These are phyloP conservation scores for Physeter macrocephalus DNA, from an alignment of 2,113 vertebrate genomes.

Conservation along the genomic window DNA sequence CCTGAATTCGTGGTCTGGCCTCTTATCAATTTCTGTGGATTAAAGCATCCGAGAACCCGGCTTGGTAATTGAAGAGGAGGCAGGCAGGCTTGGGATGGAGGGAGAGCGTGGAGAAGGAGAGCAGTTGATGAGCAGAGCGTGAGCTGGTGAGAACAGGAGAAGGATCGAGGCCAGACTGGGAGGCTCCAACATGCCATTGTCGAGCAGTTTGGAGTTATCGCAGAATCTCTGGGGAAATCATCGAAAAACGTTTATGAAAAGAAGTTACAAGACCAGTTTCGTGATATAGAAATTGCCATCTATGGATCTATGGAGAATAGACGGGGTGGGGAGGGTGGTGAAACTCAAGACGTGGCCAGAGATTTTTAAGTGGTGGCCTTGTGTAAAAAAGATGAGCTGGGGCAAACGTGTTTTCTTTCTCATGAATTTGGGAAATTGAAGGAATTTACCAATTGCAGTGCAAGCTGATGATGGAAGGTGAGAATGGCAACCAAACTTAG, in stretches of 20 bases:
- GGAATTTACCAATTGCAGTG: neutral
- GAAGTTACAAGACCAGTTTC: neutral
- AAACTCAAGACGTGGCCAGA: neutral
- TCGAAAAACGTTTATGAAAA: neutral
- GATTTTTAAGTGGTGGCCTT: neutral
- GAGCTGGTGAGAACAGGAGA: too few relatives aligned
- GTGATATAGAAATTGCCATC: neutral
- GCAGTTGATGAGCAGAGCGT: rapidly evolving
- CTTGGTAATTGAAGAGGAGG: neutral
- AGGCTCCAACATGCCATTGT: rapidly evolving
- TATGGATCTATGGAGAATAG: neutral
- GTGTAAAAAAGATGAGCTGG: neutral
- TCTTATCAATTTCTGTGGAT: too few relatives aligned
- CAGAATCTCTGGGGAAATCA: neutral
- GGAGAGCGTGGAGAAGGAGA: neutral
- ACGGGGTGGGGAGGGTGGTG: neutral
- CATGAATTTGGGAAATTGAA: neutral
- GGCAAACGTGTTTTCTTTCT: neutral
- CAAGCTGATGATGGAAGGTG: neutral
- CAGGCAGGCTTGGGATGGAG: neutral
- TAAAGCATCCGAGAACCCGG: too few relatives aligned
- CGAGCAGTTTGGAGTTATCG: too few relatives aligned
- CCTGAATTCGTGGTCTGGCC: too few relatives aligned
- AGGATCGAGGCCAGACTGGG: rapidly evolving
- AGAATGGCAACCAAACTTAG: neutral